These are phyloP conservation scores for Corythucha ciliata DNA, from an alignment of 2,888 invertebrate species.

Conservation along the genomic window DNA sequence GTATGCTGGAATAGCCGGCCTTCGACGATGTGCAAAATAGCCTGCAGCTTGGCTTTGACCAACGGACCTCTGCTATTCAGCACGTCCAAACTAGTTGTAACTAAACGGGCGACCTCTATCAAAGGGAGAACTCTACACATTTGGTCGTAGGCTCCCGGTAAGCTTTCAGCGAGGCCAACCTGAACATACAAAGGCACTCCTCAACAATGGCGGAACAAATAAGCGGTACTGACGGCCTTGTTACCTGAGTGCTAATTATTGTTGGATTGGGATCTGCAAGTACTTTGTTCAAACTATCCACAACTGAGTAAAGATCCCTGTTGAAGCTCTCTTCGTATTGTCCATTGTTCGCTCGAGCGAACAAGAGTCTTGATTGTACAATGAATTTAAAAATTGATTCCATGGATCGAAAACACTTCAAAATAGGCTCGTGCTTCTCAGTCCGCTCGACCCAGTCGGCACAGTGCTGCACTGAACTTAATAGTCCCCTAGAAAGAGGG, in stretches of 20 bases:
- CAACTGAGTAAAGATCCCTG: slow-evolving; percentile 68
- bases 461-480: slow-evolving; percentile 82
- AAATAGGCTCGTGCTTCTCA: slow-evolving; percentile 80
- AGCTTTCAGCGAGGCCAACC: slow-evolving; percentile 71
- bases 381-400: slow-evolving; percentile 89
- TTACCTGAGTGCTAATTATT: slow-evolving; percentile 67
- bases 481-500: slow-evolving; percentile 56
- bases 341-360: slow-evolving; percentile 76
- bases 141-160: slow-evolving; percentile 75
- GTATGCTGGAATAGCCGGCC: slow-evolving; percentile 64
- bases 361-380: slow-evolving; percentile 75
- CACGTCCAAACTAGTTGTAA: slow-evolving; percentile 68
- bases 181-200: slow-evolving; percentile 39
- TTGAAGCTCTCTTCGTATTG: slow-evolving; percentile 82
- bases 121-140: slow-evolving; percentile 56
- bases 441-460: slow-evolving; percentile 77
- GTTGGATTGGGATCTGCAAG: slow-evolving; percentile 59
- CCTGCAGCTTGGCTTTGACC: slow-evolving; percentile 69
- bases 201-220: background rate
- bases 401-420: slow-evolving; percentile 79
- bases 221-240: no score
- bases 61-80: slow-evolving; percentile 61
- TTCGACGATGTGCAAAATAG: slow-evolving; percentile 69
- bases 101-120: slow-evolving; percentile 67
- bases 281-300: slow-evolving; percentile 70